Evolutionary conservation across 2,888 invertebrate species (phyloP), one percentile per base, ranked within the genome.

Genomic region (Dryadula phaetusa): DNA sequence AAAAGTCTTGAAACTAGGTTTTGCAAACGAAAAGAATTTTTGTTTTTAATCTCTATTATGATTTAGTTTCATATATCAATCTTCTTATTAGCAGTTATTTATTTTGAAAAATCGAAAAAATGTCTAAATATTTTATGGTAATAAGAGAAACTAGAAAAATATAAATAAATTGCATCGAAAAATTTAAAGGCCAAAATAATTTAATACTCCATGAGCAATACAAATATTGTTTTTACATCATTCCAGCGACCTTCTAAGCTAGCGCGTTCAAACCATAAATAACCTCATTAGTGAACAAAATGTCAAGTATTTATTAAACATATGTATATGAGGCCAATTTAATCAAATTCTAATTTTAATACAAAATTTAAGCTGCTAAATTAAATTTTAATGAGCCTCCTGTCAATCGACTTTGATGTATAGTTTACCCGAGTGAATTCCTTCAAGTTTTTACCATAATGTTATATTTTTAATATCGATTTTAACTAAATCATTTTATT

Each of bases 221-320:
- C 28, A 60, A 60, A 60, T 44, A 60, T 60, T 25, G 12, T 44
- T 28, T 60, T 60, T 44, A 44, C 12, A 42, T 58, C 10, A 28
- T 25, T 40, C 25, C 8, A 10, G 25, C 7, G 44, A 25, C 60
- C 60, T 58, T 44, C 22, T 44, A 42, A 4, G 25, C 18, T 3
- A n/a, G n/a, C n/a, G 14, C 28, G 40, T 44, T 12, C 12, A 60
- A 18, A 44, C 56, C 42, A 44, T 44, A 60, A 60, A 60, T 44
- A 60, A 60, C 25, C 44, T 60, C 60, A 60, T 42, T 60, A 60
- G 44, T 60, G 28, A 44, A 14, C 60, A n/a, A 60, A 58, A 60
- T 42, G 60, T 60, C 25, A 60, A 44, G 28, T 18, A 16, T 28
- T 60, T 28, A 60, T 42, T 44, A 42, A 44, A 44, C 16, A 56